phyloP scores from a whole-genome alignment of 2,797 vertebrate species.

The Paramormyrops hopkinsi region DNA sequence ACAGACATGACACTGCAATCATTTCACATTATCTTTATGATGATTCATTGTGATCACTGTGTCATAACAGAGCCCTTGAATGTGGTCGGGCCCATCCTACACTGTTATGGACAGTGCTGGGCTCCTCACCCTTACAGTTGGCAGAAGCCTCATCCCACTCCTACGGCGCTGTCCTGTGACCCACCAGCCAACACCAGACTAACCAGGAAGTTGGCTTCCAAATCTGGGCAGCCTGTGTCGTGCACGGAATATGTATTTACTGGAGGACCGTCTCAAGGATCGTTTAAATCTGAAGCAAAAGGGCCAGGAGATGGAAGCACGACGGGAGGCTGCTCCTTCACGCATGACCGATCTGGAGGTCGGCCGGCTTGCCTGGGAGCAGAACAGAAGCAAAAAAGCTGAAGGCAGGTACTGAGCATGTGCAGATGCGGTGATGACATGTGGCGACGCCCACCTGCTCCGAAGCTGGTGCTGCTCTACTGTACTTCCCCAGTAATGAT shows the following conservation, averaged over 20 bases:
- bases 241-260: not conserved
- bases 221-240: not conserved
- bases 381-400: not conserved
- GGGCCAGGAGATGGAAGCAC: not conserved
- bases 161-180: not conserved
- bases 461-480: not conserved
- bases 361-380: not conserved
- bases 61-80: not conserved
- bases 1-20: not conserved
- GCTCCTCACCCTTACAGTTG: not conserved
- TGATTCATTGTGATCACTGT: not conserved
- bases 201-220: not conserved
- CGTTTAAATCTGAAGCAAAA: not conserved
- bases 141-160: not conserved
- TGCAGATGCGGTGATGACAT: not conserved
- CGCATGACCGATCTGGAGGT: not conserved
- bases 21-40: not conserved
- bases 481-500: not conserved
- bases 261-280: not conserved
- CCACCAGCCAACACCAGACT: not conserved
- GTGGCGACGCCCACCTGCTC: not conserved
- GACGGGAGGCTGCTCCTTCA: not conserved
- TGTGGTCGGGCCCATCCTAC: not conserved
- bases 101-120: not conserved
- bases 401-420: not conserved